A percentile compares a stretch with the other conserved stretches of the same genome.
Evolutionary conservation across 2,888 invertebrate species (phyloP).

Genomic region (Tenthredo amoena): DNA sequence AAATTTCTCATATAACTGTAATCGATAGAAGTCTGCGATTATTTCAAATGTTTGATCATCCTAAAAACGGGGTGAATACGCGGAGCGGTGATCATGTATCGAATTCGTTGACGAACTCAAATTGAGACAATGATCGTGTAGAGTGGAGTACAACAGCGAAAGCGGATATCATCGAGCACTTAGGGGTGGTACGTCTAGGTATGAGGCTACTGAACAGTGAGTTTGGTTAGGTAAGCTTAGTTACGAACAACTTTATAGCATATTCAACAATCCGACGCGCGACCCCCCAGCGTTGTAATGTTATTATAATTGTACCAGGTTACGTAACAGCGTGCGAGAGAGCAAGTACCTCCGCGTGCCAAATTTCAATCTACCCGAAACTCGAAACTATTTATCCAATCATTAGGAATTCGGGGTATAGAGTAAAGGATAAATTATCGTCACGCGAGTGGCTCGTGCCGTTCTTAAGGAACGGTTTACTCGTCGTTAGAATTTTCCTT

Average conservation of each 20-base stretch:
- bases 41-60: slow-evolving; percentile 54
- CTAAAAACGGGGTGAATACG: slow-evolving; percentile 56
- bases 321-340: slow-evolving; percentile 20
- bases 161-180: slow-evolving; percentile 38
- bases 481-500: not conserved
- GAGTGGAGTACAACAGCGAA: not conserved
- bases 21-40: not conserved
- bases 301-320: slow-evolving; percentile 48
- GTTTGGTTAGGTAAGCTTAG: slow-evolving; percentile 39
- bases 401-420: slow-evolving; percentile 35
- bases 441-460: slow-evolving; percentile 11
- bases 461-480: not conserved
- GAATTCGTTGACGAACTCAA: not conserved
- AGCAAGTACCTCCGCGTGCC: slow-evolving; percentile 22
- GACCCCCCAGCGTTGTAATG: slow-evolving; percentile 40
- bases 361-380: slow-evolving; percentile 44
- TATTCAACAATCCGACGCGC: slow-evolving; percentile 43
- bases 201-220: slow-evolving; percentile 32
- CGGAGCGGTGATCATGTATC: not conserved
- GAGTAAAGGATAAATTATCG: slow-evolving; percentile 27
- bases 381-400: slow-evolving; percentile 43
- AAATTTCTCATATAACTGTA: not conserved
- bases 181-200: slow-evolving; percentile 25
- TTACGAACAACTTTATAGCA: slow-evolving; percentile 45
- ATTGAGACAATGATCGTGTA: slow-evolving; percentile 20